Evolutionary conservation across 2,797 vertebrate genomes (phyloP).

Genomic region (Chrysocyon brachyurus): DNA sequence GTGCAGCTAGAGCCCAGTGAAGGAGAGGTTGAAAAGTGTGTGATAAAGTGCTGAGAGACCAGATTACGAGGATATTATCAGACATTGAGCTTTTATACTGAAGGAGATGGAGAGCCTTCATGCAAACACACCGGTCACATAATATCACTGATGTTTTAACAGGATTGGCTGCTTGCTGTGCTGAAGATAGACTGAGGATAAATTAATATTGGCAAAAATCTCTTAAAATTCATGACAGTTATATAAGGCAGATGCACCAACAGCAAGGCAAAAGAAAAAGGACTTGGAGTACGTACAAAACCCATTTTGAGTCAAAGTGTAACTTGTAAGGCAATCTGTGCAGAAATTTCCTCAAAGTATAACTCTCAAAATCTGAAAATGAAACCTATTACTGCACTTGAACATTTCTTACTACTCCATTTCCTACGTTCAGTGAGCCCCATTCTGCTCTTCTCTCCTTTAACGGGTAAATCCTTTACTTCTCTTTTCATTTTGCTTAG

Average conservation of each 20-base stretch:
- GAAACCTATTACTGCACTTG: rapidly evolving
- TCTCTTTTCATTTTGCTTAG: neutral
- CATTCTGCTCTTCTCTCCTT: neutral
- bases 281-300: neutral
- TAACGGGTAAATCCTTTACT: rapidly evolving
- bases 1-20: neutral
- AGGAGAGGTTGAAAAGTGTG: no score
- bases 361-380: rapidly evolving
- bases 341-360: neutral
- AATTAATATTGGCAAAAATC: neutral
- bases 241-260: neutral
- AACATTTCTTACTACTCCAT: rapidly evolving
- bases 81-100: neutral
- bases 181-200: neutral
- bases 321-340: no score
- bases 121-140: neutral
- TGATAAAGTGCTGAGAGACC: rapidly evolving
- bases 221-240: neutral
- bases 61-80: rapidly evolving
- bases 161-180: rapidly evolving
- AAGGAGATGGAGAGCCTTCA: neutral
- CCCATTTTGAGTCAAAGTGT: neutral
- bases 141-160: neutral
- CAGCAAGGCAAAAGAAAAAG: neutral
- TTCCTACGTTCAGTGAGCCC: neutral